phyloP scores from a whole-genome alignment of 2,797 vertebrate species.

The Sphenodon punctatus region DNA sequence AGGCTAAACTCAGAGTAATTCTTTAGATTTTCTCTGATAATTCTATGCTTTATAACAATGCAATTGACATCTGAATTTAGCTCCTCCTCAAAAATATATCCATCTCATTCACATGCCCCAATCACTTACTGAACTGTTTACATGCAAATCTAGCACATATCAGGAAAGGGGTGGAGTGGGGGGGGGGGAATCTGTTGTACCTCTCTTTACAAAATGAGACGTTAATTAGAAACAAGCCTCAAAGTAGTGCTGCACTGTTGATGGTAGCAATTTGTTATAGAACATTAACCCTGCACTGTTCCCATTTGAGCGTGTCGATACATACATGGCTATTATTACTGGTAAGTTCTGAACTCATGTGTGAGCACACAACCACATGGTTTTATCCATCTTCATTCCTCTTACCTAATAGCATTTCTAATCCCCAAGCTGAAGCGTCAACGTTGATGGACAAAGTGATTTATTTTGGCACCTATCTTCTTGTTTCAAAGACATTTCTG shows the following conservation, averaged over 20 bases:
- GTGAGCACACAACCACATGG: background rate
- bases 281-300: no score
- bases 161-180: background rate
- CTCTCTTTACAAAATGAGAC: background rate
- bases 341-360: background rate
- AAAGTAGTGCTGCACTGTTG: background rate
- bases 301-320: background rate
- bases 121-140: background rate
- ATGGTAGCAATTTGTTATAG: background rate
- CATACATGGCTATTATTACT: background rate
- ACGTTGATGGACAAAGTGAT: constrained; percentile 17
- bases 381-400: constrained; percentile 11
- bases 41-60: background rate
- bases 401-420: constrained; percentile 13
- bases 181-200: background rate
- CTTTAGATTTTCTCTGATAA: background rate
- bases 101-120: background rate
- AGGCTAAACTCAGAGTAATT: background rate
- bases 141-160: background rate
- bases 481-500: constrained; percentile 43
- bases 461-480: constrained; percentile 32
- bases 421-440: background rate
- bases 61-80: background rate
- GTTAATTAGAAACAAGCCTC: background rate
- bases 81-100: rapidly evolving